A percentile compares a stretch with the other conserved stretches of the same genome.
Evolutionary conservation across 2,888 invertebrate species (phyloP).

Genomic region (Glaucopsyche alexis): DNA sequence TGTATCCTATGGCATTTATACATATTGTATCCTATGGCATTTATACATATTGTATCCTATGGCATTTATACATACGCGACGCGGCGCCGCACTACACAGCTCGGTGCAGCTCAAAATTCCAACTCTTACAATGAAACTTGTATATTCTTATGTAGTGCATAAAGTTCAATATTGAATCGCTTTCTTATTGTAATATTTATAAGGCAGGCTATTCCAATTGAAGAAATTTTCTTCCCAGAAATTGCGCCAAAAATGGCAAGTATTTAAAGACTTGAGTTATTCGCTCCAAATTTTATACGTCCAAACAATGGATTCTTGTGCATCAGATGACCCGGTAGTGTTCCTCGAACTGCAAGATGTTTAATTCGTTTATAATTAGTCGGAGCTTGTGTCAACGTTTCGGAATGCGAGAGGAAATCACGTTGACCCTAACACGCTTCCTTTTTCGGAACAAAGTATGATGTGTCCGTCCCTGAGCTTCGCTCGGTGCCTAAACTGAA

Average conservation of each 20-base stretch:
- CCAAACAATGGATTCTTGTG: slow-evolving; percentile 39
- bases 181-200: neutral
- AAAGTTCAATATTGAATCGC: too few relatives aligned
- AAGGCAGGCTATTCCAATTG: slow-evolving; percentile 10
- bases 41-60: too few relatives aligned
- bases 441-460: slow-evolving; percentile 65
- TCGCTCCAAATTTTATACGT: slow-evolving; percentile 8
- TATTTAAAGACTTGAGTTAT: neutral
- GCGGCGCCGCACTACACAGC: too few relatives aligned
- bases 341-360: slow-evolving; percentile 63
- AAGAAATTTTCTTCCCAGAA: neutral
- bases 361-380: slow-evolving; percentile 64
- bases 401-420: slow-evolving; percentile 74
- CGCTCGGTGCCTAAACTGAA: slow-evolving; percentile 37
- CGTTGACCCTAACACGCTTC: slow-evolving; percentile 68
- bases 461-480: slow-evolving; percentile 43
- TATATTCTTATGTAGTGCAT: too few relatives aligned
- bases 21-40: neutral
- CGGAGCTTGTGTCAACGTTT: slow-evolving; percentile 66
- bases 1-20: neutral
- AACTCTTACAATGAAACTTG: too few relatives aligned
- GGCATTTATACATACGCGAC: too few relatives aligned
- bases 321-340: slow-evolving; percentile 64
- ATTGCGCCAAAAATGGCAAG: neutral
- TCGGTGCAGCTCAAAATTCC: too few relatives aligned